A percentile compares a stretch with the other conserved stretches of the same genome.
phyloP scores from a whole-genome alignment of 2,113 vertebrate species.

The Boulengerochromis microlepis region DNA sequence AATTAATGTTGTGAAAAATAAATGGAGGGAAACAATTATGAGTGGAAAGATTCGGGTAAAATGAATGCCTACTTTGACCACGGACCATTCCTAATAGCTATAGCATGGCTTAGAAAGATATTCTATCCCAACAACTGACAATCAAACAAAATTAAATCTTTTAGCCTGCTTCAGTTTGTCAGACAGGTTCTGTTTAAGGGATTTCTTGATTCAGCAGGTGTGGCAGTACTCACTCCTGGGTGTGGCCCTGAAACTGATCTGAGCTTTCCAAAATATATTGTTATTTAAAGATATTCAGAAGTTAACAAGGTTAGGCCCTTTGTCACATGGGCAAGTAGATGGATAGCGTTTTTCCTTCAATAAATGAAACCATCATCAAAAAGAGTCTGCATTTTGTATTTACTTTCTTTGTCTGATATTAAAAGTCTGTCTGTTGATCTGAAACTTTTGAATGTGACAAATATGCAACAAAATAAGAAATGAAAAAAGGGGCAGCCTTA shows the following conservation, averaged over 20 bases:
- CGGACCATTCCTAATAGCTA: background rate
- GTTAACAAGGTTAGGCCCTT: background rate
- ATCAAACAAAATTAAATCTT: rapidly evolving
- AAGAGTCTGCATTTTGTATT: background rate
- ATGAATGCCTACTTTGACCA: background rate
- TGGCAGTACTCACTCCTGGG: background rate
- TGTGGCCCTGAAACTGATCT: rapidly evolving
- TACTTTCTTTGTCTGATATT: background rate
- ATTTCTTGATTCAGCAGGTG: background rate
- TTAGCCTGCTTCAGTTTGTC: background rate
- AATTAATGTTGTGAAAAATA: background rate
- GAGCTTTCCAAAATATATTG: background rate
- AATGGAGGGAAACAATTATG: background rate
- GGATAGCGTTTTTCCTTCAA: background rate
- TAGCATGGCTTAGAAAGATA: background rate
- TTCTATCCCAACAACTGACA: background rate
- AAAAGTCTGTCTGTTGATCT: background rate
- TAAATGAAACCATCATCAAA: background rate
- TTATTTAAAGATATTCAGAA: background rate
- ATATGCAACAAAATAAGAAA: background rate
- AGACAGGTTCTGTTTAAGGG: background rate
- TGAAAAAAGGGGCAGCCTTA: background rate
- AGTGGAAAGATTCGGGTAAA: background rate
- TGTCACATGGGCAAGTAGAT: background rate
- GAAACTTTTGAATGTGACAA: background rate